A percentile compares a stretch with the other conserved stretches of the same genome.
phyloP scores from a whole-genome alignment of 2,888 invertebrate species.

The Scelioninae gen. 2 region DNA sequence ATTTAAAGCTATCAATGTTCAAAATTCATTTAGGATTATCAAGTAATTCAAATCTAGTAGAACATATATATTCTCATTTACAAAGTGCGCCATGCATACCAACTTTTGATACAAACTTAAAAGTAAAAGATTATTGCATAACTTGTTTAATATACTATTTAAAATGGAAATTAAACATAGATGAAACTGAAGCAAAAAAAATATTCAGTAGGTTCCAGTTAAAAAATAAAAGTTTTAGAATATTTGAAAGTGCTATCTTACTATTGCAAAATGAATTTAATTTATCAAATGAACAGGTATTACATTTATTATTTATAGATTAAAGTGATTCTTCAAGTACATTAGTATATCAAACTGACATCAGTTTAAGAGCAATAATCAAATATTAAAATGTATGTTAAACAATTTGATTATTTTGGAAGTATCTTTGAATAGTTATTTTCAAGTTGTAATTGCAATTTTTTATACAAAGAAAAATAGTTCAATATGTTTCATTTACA shows the following conservation, averaged over 20 bases:
- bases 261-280: slow-evolving; percentile 78
- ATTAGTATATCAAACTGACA: too few species aligned
- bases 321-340: neutral
- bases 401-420: too few species aligned
- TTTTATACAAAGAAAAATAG: too few species aligned
- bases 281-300: slow-evolving; percentile 67
- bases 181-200: slow-evolving; percentile 67
- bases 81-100: slow-evolving; percentile 13
- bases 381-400: too few species aligned
- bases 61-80: slow-evolving; percentile 54
- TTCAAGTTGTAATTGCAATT: too few species aligned
- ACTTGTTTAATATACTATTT: slow-evolving; percentile 71
- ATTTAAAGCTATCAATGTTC: slow-evolving; percentile 69
- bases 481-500: too few species aligned
- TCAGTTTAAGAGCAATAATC: too few species aligned
- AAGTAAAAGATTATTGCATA: slow-evolving; percentile 69
- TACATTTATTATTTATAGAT: slow-evolving; percentile 14
- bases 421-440: too few species aligned
- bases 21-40: slow-evolving; percentile 74
- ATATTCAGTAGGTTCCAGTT: slow-evolving; percentile 73
- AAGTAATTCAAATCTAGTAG: slow-evolving; percentile 60
- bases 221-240: slow-evolving; percentile 75
- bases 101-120: slow-evolving; percentile 61
- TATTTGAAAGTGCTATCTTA: slow-evolving; percentile 78
- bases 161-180: slow-evolving; percentile 73